Base-by-base conservation (phyloP, 2,888 invertebrate species). In the Ormyrus rosae region DNA sequence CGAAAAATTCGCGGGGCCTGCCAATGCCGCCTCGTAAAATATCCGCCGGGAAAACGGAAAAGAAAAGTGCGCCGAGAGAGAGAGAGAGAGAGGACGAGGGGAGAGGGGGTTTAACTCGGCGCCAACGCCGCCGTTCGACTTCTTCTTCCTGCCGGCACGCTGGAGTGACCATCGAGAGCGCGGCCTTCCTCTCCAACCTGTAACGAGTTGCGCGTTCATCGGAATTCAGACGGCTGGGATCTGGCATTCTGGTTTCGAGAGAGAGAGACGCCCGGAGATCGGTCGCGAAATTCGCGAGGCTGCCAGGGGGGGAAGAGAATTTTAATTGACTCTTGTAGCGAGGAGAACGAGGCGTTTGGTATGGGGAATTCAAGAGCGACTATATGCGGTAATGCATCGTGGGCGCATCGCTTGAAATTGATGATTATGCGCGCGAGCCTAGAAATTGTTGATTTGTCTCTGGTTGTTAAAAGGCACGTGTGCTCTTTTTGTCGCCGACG, bases 161-260 rank as follows among this genome's bases (percentile, higher is more conserved):
- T 60, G 78, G 58, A 72, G 50, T 72, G 78, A 56, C 71, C 78
- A 77, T 78, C 53, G 78, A 64, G 78, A 6, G 45, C 63, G 63
- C 13, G 69, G 69, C 69, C 55, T 68, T 68, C 55, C 46, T 50
- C 63, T 9, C 63, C 4, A 6, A 61, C 61, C 34, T 34, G 34
- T 34, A 34, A 34, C 34, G 34, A 34, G 34, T 4, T 34, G 34
- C 34, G 34, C 34, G 34, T 34, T 34, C 34, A 34, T 34, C 34
- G 34, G 34, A 34, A 34, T 34, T 34, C 34, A 34, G 34, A 34
- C 34, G 34, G 34, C 34, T 34, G 34, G 34, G 34, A 53, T 53
- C 8, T 55, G 55, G 13, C 1, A 5, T 56, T n/a, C 11, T 9
- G 56, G 11, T n/a, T 56, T 11, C 34, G 34, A 34, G 34, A 34